phyloP scores from a whole-genome alignment of 2,888 invertebrate genomes.

The Volucella zonaria region DNA sequence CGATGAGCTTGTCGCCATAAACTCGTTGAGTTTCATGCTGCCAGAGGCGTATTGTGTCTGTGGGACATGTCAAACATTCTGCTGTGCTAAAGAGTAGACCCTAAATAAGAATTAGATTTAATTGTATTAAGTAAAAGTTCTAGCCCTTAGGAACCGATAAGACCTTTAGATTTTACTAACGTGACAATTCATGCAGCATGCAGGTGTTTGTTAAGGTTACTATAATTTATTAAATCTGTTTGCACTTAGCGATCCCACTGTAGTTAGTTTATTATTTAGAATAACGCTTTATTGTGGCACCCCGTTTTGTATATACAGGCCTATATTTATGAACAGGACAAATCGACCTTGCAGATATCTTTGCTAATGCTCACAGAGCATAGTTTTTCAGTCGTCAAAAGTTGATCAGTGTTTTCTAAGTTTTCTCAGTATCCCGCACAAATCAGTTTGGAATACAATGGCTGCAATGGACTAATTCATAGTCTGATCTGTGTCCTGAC shows the following conservation, averaged over 20 bases:
- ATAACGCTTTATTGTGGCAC: too few species aligned
- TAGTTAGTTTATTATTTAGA: not conserved
- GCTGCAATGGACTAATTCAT: too few species aligned
- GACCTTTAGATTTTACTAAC: conserved; percentile 49
- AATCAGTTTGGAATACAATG: too few species aligned
- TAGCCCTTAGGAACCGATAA: conserved; percentile 17
- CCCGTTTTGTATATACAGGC: too few species aligned
- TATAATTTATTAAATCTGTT: not conserved
- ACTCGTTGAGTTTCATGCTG: conserved; percentile 96
- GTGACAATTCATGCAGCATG: conserved; percentile 71
- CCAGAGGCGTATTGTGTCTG: conserved; percentile 95
- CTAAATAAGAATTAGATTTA: conserved; percentile 83
- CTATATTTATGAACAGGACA: too few species aligned
- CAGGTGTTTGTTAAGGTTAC: conserved; percentile 50
- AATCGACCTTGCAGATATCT: too few species aligned
- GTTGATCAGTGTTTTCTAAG: too few species aligned
- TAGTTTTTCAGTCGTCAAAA: too few species aligned
- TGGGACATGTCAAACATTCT: conserved; percentile 91
- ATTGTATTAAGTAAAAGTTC: conserved; percentile 31
- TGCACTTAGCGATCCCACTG: conserved; percentile 20
- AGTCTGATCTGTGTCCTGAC: too few species aligned
- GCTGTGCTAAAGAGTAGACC: conserved; percentile 95
- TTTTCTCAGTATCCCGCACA: too few species aligned
- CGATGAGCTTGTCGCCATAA: conserved; percentile 94
- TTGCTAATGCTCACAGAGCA: too few species aligned